A percentile compares a stretch with the other conserved stretches of the same genome.
These are phyloP conservation scores for Thrips palmi DNA, from an alignment of 1,140 invertebrate species.

Conservation along the genomic window DNA sequence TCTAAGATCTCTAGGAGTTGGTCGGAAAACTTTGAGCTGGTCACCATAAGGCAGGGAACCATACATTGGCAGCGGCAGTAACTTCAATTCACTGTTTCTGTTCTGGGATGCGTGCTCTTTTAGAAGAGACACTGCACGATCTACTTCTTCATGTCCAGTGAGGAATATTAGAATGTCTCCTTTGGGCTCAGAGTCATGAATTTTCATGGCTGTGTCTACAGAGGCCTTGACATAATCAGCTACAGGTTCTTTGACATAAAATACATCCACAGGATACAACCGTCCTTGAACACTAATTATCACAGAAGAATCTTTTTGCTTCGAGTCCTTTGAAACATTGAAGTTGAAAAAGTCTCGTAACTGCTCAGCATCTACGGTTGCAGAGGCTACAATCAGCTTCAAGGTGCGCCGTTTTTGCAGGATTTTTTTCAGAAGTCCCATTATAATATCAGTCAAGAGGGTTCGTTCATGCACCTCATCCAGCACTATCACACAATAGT, in stretches of 20 bases:
- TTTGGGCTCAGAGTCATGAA: slow-evolving; percentile 60
- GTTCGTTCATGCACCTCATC: slow-evolving; percentile 95
- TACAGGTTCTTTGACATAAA: slow-evolving; percentile 68
- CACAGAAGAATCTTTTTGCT: slow-evolving; percentile 46
- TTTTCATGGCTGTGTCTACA: slow-evolving; percentile 75
- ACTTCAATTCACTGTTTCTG: slow-evolving; percentile 31
- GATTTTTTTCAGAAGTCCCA: slow-evolving; percentile 90
- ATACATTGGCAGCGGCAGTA: slow-evolving; percentile 82
- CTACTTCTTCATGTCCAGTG: slow-evolving; percentile 86
- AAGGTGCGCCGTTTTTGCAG: slow-evolving; percentile 68
- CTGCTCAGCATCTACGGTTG: slow-evolving; percentile 82
- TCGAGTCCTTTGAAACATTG: slow-evolving; percentile 30
- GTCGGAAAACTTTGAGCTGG: slow-evolving; percentile 77
- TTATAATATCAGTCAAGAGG: slow-evolving; percentile 79
- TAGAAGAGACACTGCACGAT: slow-evolving; percentile 46
- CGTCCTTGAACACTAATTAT: slow-evolving; percentile 80
- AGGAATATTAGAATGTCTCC: slow-evolving; percentile 89
- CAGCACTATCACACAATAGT: slow-evolving; percentile 79
- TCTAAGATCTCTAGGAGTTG: slow-evolving; percentile 46
- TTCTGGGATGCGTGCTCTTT: slow-evolving; percentile 39
- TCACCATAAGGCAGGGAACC: slow-evolving; percentile 67
- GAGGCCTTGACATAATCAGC: slow-evolving; percentile 78
- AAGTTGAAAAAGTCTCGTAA: slow-evolving; percentile 78
- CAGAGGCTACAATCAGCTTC: slow-evolving; percentile 79
- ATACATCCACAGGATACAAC: slow-evolving; percentile 73